Base-by-base conservation (phyloP, 2,888 invertebrate species). In the Agrochola litura region DNA sequence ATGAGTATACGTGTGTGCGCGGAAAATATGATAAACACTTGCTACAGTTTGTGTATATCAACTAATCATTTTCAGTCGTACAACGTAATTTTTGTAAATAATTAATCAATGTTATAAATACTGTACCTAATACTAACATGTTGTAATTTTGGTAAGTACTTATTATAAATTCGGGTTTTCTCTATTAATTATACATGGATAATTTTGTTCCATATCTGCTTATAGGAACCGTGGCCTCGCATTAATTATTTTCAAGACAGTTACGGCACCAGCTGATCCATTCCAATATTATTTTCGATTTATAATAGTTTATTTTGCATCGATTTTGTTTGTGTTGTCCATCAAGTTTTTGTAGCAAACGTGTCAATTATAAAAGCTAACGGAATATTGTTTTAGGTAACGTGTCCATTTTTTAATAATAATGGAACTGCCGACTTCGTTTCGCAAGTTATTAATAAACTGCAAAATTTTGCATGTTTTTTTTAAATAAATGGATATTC, bases 171-270 rank as follows among this genome's bases (percentile, higher is more conserved):
- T 92, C 89, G 90, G 90, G 90, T 91, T 91, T 85, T 81, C 84
- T 83, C 79, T 86, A 83, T 86, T 84, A 85, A 89, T 84, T 81
- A 83, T 83, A 79, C 61, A 43, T 79, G 61, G 75, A 81, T 85
- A 82, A 69, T 83, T 82, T 74, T 79, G 81, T 80, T 81, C 46
- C 64, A 76, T 77, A 77, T 89, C 77, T 83, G 85, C 83, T 88
- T 87, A 77, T 83, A 90, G 95, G 95, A 94, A 94, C 93, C 86
- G 89, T 91, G 89, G 91, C 95, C 95, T 95, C 95, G 95, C 95
- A 92, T 89, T 92, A 86, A 81, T 87, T 88, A 88, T 86, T 85
- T 88, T 88, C 88, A 89, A 90, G 91, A 91, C 93, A 92, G 92
- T 93, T 93, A 92, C 79, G 91, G 91, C 89, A 89, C 90, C 90